Base-by-base conservation (phyloP, 2,113 vertebrate genomes). In the Melospiza melodia region DNA sequence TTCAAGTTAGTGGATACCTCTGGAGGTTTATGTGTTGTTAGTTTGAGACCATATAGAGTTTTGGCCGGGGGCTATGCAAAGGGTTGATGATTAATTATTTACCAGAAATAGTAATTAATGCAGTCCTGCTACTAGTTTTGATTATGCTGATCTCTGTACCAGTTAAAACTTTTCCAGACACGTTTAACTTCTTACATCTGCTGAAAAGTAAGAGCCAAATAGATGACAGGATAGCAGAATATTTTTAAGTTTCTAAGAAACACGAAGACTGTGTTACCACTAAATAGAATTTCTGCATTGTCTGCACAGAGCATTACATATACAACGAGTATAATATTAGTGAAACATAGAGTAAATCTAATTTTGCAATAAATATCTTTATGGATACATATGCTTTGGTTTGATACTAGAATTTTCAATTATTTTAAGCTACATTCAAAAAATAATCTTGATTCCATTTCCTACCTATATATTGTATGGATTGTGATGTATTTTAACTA, bases 81-180 rank as follows among this genome's bases (percentile, higher is more conserved):
- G 69, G 67, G 41, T 65, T 74, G 39, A 12, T 77, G 73, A 85
- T 96, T 68, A 96, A 97, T 97, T 97, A 97, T 97, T 98, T 97
- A 98, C 91, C 78, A 84, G 67, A 96, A 96, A 95, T 97, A 94
- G 82, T 96, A 97, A 98, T 98, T 97, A 97, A 94, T 84, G 90
- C 68, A 96, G 43, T 91, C 97, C 95, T 95, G 90, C 95, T 97
- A 96, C 90, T 84, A 73, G 76, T 85, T 98, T 95, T 95, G 89
- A 94, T 97, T 96, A 94, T 92, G 93, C 79, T 97, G 57, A 65
- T 87, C 73, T 90, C 69, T 94, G 51, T 27, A 55, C 5, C 59
- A 59, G 68, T 44, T 86, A 90, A 66, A 95, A 88, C n/a, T 80
- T 94, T 80, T 52, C 28, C 44, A 71, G 90, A 21, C 7, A 43